Evolutionary conservation across 2,113 vertebrate genomes (phyloP).

Genomic region (Zonotrichia leucophrys): DNA sequence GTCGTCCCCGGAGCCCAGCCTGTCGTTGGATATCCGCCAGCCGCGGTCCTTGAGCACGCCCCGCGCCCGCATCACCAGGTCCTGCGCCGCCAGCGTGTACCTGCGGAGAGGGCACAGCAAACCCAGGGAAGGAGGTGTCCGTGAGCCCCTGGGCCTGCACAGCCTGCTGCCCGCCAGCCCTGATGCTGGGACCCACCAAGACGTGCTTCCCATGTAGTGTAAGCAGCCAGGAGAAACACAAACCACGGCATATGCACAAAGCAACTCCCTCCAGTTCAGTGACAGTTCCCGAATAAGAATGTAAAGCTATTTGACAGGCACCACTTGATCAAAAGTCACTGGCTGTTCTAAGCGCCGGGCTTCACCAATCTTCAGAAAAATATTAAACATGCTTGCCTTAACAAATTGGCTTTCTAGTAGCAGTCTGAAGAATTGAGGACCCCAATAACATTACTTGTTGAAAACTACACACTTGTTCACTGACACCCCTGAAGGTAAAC

Average conservation of each 20-base stretch:
- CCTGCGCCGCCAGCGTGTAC: conserved; percentile 95
- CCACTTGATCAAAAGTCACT: background rate
- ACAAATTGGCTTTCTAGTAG: background rate
- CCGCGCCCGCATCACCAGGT: conserved; percentile 93
- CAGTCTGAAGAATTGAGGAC: background rate
- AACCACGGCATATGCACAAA: background rate
- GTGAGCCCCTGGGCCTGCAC: background rate
- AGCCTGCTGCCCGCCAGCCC: background rate
- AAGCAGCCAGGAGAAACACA: background rate
- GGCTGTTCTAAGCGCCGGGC: background rate
- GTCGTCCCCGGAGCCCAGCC: conserved; percentile 94
- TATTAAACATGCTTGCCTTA: background rate
- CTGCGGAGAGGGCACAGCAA: conserved; percentile 67
- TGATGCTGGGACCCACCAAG: background rate
- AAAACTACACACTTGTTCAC: background rate
- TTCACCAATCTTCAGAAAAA: background rate
- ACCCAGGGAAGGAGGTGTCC: background rate
- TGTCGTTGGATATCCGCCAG: conserved; percentile 94
- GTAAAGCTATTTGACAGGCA: background rate
- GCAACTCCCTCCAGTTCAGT: background rate
- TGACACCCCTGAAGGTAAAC: background rate
- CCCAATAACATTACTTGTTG: background rate
- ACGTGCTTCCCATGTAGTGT: background rate
- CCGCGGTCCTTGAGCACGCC: conserved; percentile 93
- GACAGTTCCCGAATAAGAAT: background rate